Evolutionary conservation across 2,888 invertebrate species (phyloP), one percentile per base, ranked within the genome.

Genomic region (Hydraecia micacea): DNA sequence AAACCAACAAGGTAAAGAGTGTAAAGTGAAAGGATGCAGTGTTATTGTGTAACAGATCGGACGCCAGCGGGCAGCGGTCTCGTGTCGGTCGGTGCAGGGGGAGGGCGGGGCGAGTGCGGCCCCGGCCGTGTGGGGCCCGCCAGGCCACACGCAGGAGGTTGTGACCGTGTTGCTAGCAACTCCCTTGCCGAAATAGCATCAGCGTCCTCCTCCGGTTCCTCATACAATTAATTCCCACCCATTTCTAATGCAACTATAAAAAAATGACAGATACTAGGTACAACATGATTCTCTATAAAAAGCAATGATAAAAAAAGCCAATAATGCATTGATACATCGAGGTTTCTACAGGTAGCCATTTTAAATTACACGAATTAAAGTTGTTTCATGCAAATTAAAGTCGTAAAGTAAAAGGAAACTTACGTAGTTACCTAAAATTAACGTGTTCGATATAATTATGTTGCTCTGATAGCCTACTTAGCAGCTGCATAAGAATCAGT

Each of bases 121-220:
- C 95, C 96, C 96, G 93, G 95, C 95, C 95, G 96, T 95, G 97
- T 97, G 97, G 97, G 97, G 97, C 97, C 96, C 96, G 95, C 91
- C 96, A 96, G 96, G 96, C 96, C 96, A 95, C 96, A 95, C 97
- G 96, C 96, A 94, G 96, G 97, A 96, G 97, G 97, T 97, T 97
- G 97, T 97, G 97, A 97, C 97, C 96, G 95, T 95, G 95, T 95
- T 93, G 93, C 94, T 92, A 96, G 97, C 93, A 94, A 97, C 97
- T 96, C 97, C 97, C 97, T 96, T 94, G 95, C 95, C 95, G 92
- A 96, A 96, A 96, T 94, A 94, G 93, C 91, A 93, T 91, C 94
- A 91, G 91, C 91, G 90, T 94, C 94, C 93, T 94, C 94, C 93
- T 90, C 81, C 85, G 79, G 83, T 89, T 90, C 82, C 87, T 83